phyloP scores from a whole-genome alignment of 2,888 invertebrate genomes.

The Drosophila paranaensis region DNA sequence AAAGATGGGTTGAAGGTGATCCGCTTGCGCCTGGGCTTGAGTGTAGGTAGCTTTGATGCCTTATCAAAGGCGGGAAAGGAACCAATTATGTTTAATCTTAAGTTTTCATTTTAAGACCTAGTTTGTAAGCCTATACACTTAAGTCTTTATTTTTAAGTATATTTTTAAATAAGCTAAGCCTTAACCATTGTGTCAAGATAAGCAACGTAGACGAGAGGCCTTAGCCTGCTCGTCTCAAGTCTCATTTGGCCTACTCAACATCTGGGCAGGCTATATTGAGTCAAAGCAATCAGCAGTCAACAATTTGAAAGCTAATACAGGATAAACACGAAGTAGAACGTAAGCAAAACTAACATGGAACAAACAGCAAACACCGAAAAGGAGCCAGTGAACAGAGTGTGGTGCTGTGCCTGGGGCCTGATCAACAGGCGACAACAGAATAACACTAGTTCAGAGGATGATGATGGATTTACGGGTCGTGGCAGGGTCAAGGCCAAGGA shows the following conservation, averaged over 20 bases:
- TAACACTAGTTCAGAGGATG: background rate
- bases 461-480: background rate
- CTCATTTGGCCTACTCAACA: too few species aligned
- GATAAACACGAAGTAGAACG: background rate
- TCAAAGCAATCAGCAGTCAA: background rate
- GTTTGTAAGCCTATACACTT: too few species aligned
- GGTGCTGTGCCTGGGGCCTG: constrained; percentile 49
- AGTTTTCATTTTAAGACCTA: background rate
- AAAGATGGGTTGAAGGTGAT: background rate
- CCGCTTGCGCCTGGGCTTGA: background rate
- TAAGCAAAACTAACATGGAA: constrained; percentile 20
- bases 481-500: constrained; percentile 27
- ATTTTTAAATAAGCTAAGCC: background rate
- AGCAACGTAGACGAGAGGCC: background rate
- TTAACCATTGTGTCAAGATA: background rate
- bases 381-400: constrained; percentile 13
- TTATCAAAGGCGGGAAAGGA: background rate
- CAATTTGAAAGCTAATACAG: background rate
- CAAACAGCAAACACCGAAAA: background rate
- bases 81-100: background rate
- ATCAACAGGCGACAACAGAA: background rate
- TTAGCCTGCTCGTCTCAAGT: too few species aligned
- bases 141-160: too few species aligned
- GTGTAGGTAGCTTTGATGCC: background rate
- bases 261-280: constrained; percentile 3